Evolutionary conservation across 2,888 invertebrate genomes (phyloP), one percentile per base, ranked within the genome.

Genomic region (Brachypalpus laphriformis): DNA sequence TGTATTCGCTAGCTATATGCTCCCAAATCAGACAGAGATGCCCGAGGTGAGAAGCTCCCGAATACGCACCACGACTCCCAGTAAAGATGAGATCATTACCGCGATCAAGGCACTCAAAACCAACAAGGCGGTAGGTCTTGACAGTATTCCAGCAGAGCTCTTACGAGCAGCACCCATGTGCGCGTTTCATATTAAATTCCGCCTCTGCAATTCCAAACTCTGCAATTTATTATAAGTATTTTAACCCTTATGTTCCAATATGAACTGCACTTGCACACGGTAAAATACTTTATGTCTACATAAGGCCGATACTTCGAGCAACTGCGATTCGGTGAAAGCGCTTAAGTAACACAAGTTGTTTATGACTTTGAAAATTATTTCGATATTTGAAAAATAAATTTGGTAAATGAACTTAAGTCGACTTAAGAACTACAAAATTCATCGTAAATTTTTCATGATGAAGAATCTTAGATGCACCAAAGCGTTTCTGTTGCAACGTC

Each of bases 181-280:
- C n/a, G n/a, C n/a, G n/a, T n/a, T n/a, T n/a, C n/a, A n/a, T n/a
- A n/a, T n/a, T n/a, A n/a, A n/a, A n/a, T n/a, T n/a, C n/a, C n/a
- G n/a, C n/a, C n/a, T n/a, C n/a, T n/a, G n/a, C n/a, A n/a, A n/a
- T n/a, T n/a, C n/a, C n/a, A n/a, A n/a, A n/a, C n/a, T n/a, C n/a
- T n/a, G n/a, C n/a, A n/a, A n/a, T 34, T 59, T 40, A 45, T 63
- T 47, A 37, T 14, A 47, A n/a, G 3, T 63, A 63, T 45, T 49
- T 66, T 49, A 49, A 22, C 49, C 3, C 25, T 66, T 37, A 51
- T 31, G 11, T 63, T 63, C n/a, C 20, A 63, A 63, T 20, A 63
- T 65, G 37, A 65, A 65, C 49, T 49, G 34, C 31, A 22, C 49
- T 34, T 65, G 49, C 49, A 34, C 47, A 47, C 47, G 45, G 63